Conservation (phyloP, 2,888 invertebrate genomes). For the Monochamus alternatus region DNA sequence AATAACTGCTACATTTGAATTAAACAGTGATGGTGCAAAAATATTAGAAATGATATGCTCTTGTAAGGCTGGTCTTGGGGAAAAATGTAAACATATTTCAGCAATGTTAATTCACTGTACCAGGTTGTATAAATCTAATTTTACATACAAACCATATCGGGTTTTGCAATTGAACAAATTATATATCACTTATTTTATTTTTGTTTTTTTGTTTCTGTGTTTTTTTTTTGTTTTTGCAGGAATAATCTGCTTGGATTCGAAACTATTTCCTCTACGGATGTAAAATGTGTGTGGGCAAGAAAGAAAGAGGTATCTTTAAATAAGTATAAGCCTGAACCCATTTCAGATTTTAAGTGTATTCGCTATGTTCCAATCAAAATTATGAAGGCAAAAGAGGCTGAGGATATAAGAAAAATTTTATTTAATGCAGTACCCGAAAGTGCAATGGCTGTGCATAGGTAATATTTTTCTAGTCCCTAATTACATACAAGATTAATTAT, state of each 20-base stretch:
- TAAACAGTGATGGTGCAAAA: background rate
- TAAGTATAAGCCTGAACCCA: conserved; percentile 7
- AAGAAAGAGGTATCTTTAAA: conserved; percentile 10
- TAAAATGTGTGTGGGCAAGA: conserved; percentile 5
- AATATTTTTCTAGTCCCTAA: background rate
- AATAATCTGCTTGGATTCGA: conserved; percentile 6
- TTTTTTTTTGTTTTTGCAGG: background rate
- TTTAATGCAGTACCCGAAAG: background rate
- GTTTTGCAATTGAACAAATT: conserved; percentile 7
- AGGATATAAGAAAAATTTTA: background rate
- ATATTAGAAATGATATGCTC: conserved; percentile 10
- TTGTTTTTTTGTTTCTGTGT: background rate
- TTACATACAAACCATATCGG: conserved; percentile 1
- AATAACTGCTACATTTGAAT: background rate
- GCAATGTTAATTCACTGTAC: conserved; percentile 6
- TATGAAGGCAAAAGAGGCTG: background rate
- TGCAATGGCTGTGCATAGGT: conserved; percentile 3
- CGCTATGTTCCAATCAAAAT: background rate
- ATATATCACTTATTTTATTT: background rate
- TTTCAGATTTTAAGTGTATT: conserved; percentile 15
- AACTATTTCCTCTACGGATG: background rate
- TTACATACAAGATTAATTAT: too few relatives aligned
- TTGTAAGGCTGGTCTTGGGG: conserved; percentile 5
- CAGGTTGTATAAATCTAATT: conserved; percentile 8
- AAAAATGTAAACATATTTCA: conserved; percentile 17